Conservation (phyloP, 2,797 vertebrate species). For the Poecilia picta region DNA sequence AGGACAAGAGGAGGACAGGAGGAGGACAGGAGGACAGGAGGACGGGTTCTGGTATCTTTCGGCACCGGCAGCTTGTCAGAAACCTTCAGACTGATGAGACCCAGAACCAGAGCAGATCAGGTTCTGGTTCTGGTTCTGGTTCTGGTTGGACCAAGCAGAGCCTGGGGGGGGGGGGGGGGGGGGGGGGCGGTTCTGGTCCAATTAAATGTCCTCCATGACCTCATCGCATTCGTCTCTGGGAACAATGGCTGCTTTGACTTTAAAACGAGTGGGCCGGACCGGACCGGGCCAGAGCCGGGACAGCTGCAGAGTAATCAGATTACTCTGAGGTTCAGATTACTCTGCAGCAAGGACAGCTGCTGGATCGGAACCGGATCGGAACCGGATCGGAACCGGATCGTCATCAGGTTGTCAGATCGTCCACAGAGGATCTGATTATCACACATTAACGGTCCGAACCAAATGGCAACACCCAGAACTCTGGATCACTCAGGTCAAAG, state of each 20-base stretch:
- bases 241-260: constrained; percentile 89
- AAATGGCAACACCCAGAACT: too few relatives aligned
- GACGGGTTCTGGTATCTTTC: neutral
- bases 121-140: constrained; percentile 5
- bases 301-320: constrained; percentile 18
- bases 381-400: too few relatives aligned
- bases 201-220: constrained; percentile 85
- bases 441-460: too few relatives aligned
- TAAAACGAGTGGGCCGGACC: constrained; percentile 69
- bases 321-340: constrained; percentile 9
- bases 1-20: too few relatives aligned
- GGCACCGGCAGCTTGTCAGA: neutral
- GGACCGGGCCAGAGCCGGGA: constrained; percentile 71
- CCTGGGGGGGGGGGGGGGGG: neutral
- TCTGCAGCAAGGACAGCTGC: too few relatives aligned
- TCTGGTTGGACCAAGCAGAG: neutral
- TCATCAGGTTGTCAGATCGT: too few relatives aligned
- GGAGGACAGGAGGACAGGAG: too few relatives aligned
- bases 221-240: constrained; percentile 85
- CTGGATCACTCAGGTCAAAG: neutral
- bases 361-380: too few relatives aligned
- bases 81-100: constrained; percentile 4
- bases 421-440: too few relatives aligned
- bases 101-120: neutral
- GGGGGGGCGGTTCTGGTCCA: constrained; percentile 52